Conservation (phyloP, 2,797 vertebrate genomes). For the Leuciscus waleckii region DNA sequence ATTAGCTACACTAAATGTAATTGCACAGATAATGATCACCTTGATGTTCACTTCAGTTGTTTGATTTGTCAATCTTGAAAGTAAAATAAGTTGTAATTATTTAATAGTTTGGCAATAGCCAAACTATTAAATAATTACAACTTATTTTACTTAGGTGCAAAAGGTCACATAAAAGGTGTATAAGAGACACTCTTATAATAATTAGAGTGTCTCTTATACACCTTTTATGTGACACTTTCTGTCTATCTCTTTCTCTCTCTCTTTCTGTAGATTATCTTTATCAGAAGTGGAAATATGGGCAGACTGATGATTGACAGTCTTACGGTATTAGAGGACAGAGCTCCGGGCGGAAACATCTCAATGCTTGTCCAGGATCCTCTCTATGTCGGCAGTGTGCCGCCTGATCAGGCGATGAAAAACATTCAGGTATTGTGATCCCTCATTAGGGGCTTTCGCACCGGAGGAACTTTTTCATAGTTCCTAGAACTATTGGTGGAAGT, state of each 20-base stretch:
- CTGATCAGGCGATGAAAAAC: slow-evolving; percentile 85
- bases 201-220: too few species aligned
- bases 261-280: slow-evolving; percentile 83
- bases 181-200: too few species aligned
- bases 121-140: too few species aligned
- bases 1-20: background rate
- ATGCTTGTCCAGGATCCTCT: slow-evolving; percentile 85
- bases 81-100: background rate
- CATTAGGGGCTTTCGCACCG: background rate
- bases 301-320: slow-evolving; percentile 88
- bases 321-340: slow-evolving; percentile 81
- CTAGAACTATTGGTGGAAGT: too few species aligned
- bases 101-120: background rate
- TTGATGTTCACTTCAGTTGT: background rate
- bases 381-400: slow-evolving; percentile 90
- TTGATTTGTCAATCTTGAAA: background rate
- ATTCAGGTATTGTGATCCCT: slow-evolving; percentile 82
- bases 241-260: slow-evolving; percentile 42
- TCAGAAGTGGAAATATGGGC: slow-evolving; percentile 81
- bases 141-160: too few species aligned
- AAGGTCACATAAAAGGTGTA: too few species aligned
- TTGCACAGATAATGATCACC: background rate
- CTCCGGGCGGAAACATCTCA: slow-evolving; percentile 60
- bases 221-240: background rate
- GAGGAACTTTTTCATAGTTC: too few species aligned